Evolutionary conservation across 2,113 vertebrate species (phyloP), one percentile per base, ranked within the genome.

Genomic region (Myrmecophaga tridactyla): DNA sequence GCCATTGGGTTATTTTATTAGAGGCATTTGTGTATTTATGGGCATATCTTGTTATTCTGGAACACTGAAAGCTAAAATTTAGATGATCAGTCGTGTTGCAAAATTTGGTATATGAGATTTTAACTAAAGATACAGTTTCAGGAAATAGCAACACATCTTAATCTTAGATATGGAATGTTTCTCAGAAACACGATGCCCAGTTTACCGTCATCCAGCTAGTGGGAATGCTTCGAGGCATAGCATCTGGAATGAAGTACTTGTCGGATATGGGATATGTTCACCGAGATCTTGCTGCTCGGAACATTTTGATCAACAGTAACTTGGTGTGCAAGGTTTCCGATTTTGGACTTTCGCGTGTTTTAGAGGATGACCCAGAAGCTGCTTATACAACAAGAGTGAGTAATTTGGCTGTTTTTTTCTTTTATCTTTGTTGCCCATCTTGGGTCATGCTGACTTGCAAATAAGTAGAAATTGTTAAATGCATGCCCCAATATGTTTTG

Each of bases 281-380:
- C 96, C 98, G 99, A 63, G 99, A 99, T 91, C 96, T 99, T 1
- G 99, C 99, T 72, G 99, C 99, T 34, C 98, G 99, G 4, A 99
- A 99, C 98, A 99, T 99, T 97, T 98, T 99, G 97, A 99, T 99
- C 95, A 99, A 99, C 73, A 99, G 99, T 41, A 99, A 99, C 97
- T 97, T 99, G 97, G 99, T 99, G 70, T 99, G 99, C 96, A 99
- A 99, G 96, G 99, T 99, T 96, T 99, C 99, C 0, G 99, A 99
- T 97, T 99, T 99, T 96, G 99, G 99, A 29, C 99, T 99, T 96
- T 99, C 99, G 56, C 98, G 99, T 86, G 98, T 99, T 8, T 98
- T 99, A 62, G 99, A 99, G 92, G 99, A 99, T 91, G 99, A 99
- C 83, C 98, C 99, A 36, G 98, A 99, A 97, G 99, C 99, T 94